Conservation (phyloP, 2,797 vertebrate genomes). For the Hozukius guyotensis region DNA sequence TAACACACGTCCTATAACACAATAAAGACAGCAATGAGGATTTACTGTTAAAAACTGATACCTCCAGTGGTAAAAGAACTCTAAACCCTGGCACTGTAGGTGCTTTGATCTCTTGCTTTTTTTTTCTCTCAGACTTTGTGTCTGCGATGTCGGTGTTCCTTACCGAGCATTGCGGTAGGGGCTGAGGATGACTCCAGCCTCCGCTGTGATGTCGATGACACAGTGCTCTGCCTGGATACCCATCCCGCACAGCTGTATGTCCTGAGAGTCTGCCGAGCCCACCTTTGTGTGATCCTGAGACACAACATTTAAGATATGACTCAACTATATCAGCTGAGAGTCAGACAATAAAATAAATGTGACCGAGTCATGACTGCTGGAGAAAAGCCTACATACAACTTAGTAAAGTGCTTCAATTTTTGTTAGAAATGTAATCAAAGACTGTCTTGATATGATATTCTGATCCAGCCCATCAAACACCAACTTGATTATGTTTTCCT, state of each 20-base stretch:
- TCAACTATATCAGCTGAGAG: neutral
- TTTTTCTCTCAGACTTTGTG: neutral
- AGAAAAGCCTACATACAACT: neutral
- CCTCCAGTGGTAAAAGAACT: neutral
- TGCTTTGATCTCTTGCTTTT: neutral
- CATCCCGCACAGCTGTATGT: conserved; percentile 98
- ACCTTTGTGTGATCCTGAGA: conserved; percentile 76
- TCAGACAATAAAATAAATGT: neutral
- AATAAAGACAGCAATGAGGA: neutral
- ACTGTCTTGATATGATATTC: neutral
- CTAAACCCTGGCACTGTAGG: neutral
- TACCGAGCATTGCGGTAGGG: conserved; percentile 94
- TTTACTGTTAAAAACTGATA: neutral
- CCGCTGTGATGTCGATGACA: conserved; percentile 90
- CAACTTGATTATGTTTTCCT: neutral
- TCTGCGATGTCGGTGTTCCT: neutral
- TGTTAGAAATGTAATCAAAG: neutral
- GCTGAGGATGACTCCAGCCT: conserved; percentile 89
- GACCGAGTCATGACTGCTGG: neutral
- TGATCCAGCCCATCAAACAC: accelerated
- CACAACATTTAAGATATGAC: neutral
- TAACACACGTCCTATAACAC: conserved; percentile 91
- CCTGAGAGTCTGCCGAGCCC: conserved; percentile 96
- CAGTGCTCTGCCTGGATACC: conserved; percentile 97
- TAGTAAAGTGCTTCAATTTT: neutral